Percentiles rank a stretch among this genome's conserved stretches.
Conservation (phyloP, 1,140 invertebrate species). For the Daktulosphaira vitifoliae region DNA sequence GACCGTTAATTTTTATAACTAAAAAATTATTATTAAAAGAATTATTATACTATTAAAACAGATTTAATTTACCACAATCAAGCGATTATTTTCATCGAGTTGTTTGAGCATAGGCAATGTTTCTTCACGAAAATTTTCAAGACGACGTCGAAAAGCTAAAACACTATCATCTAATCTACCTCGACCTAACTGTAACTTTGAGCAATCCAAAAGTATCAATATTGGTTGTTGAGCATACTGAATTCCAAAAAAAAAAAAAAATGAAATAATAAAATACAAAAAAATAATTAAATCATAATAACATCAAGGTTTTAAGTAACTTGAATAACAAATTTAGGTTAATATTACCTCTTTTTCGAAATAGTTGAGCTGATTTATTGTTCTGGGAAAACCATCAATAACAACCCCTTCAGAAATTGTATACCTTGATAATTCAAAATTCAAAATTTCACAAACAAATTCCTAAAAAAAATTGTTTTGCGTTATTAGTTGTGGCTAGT, state of each 20-base stretch:
- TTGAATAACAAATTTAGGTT: no score
- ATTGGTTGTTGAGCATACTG: slow-evolving; percentile 66
- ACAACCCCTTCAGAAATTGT: slow-evolving; percentile 60
- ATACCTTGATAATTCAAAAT: slow-evolving; percentile 54
- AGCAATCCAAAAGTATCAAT: slow-evolving; percentile 72
- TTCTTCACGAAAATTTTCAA: slow-evolving; percentile 75
- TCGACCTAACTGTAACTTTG: slow-evolving; percentile 70
- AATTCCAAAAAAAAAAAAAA: slow-evolving; percentile 34
- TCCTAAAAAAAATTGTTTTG: slow-evolving; percentile 43
- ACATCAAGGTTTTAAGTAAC: no score
- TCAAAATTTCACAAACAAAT: slow-evolving; percentile 56
- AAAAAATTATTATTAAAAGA: no score
- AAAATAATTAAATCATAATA: no score
- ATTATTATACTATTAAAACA: no score
- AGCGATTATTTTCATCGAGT: slow-evolving; percentile 65
- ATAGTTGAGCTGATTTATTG: slow-evolving; percentile 70
- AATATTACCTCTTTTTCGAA: slow-evolving; percentile 74
- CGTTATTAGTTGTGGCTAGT: background rate
- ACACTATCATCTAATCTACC: slow-evolving; percentile 74
- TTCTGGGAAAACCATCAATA: slow-evolving; percentile 82
- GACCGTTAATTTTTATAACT: no score
- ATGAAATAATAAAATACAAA: no score
- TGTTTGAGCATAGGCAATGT: slow-evolving; percentile 78
- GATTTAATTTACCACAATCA: slow-evolving; percentile 72
- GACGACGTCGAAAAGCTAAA: slow-evolving; percentile 65